These are phyloP conservation scores for Brachyptera risi DNA, from an alignment of 2,888 invertebrate genomes.

Conservation along the genomic window DNA sequence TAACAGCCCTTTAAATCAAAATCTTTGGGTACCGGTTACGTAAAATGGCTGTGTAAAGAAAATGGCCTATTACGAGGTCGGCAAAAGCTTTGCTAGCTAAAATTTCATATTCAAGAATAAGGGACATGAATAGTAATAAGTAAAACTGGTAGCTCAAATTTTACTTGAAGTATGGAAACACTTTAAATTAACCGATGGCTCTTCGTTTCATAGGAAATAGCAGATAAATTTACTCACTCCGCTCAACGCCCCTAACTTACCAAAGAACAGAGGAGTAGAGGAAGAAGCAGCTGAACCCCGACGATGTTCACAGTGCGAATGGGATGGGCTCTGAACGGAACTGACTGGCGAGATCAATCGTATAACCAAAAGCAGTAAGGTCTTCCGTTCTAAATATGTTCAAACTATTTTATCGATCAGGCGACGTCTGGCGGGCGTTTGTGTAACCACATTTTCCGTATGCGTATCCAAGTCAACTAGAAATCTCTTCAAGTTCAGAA, in stretches of 20 bases:
- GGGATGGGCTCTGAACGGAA: conserved; percentile 13
- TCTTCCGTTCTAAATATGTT: conserved; percentile 11
- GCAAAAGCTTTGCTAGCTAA: neutral
- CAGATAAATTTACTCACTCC: conserved; percentile 29
- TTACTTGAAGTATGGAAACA: neutral
- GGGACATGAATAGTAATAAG: neutral
- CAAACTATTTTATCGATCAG: conserved; percentile 12
- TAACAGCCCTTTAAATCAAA: no score
- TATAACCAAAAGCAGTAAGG: conserved; percentile 12
- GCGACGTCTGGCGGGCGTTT: conserved; percentile 2
- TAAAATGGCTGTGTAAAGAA: conserved; percentile 28
- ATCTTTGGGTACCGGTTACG: conserved; percentile 20
- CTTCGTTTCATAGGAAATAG: neutral
- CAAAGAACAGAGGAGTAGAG: conserved; percentile 61
- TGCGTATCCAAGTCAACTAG: no score
- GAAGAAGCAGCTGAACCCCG: conserved; percentile 40
- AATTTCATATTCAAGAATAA: neutral
- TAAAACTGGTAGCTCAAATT: neutral
- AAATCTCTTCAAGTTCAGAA: no score
- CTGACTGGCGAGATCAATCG: conserved; percentile 15
- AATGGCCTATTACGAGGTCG: no score
- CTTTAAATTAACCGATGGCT: conserved; percentile 1
- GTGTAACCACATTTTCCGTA: no score
- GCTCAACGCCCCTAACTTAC: conserved; percentile 56
- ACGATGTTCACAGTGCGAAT: conserved; percentile 7